Base-by-base conservation (phyloP, 2,113 vertebrate species). In the Sander vitreus region DNA sequence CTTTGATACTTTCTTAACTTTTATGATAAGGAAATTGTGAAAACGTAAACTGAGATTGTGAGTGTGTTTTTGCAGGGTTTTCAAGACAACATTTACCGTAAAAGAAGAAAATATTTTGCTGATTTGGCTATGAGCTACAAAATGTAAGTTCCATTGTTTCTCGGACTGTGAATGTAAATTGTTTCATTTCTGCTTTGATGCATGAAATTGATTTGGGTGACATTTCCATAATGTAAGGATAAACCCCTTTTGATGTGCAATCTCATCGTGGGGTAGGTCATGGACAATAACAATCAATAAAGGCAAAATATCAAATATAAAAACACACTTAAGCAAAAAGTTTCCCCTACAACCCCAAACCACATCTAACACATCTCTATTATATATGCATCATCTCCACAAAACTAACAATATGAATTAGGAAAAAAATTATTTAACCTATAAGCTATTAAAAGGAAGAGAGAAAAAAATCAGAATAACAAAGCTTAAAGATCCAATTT, bases 81-180 rank as follows among this genome's bases (percentile, higher is more conserved):
- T 93, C 98, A 97, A 92, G 97, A 99, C 90, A 97, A 96, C 3
- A 95, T 97, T 59, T 99, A 99, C 63, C 96, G 97, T 51, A 96
- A 96, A 90, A 96, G 97, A 78, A 91, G 97, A 19, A 97, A 97
- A 88, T 97, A 98, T 88, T 99, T 99, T 94, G 96, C 96, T 80
- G 97, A 99, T 85, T 81, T 98, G 93, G 97, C 97, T 58, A 96
- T 97, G 94, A 96, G 91, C 90, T 98, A 97, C 88, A 98, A 95
- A 94, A 93, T 97, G 97, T 99, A 96, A 95, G 97, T 94, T n/a
- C 33, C 51, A 76, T 27, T 33, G 39, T 48, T 59, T 23, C 10
- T 66, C 33, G 54, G 16, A 53, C 30, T 53, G 47, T 13, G 1
- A 43, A 59, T 51, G 15, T n/a, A 19, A 77, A 36, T 13, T 4